These are phyloP conservation scores for Axinella damicornis DNA, from an alignment of 37 sponge, comb jelly and placozoan genomes.

Conservation along the genomic window DNA sequence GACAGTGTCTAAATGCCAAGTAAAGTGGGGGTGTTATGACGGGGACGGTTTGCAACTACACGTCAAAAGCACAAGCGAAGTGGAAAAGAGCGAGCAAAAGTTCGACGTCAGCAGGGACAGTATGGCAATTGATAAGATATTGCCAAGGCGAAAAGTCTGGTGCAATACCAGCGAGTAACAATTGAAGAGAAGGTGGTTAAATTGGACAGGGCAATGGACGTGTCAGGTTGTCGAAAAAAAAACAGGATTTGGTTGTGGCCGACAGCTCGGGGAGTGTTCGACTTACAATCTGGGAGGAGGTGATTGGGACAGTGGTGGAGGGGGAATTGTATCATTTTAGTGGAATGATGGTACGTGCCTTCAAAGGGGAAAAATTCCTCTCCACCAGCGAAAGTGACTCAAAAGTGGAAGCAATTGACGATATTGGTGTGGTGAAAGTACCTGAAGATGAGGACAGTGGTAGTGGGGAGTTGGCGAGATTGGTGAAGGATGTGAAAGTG, in stretches of 20 bases:
- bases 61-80: background rate
- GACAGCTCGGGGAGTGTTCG: background rate
- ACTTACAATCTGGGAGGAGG: slow-evolving; percentile 4
- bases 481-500: background rate
- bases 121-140: background rate
- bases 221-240: background rate
- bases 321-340: background rate
- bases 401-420: background rate
- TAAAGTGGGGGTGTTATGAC: background rate
- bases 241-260: slow-evolving; percentile 1
- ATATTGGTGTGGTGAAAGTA: background rate
- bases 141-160: background rate
- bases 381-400: background rate
- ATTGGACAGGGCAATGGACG: background rate
- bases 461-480: background rate
- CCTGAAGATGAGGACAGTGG: background rate
- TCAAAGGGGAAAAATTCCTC: background rate
- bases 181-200: slow-evolving; percentile 2
- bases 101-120: background rate
- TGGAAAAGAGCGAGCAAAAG: background rate
- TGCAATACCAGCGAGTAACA: slow-evolving; percentile 3
- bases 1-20: background rate
- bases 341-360: background rate
- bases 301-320: background rate
- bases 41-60: background rate